Evolutionary conservation across 2,113 vertebrate species (phyloP).

Genomic region (Onychostruthus taczanowskii): DNA sequence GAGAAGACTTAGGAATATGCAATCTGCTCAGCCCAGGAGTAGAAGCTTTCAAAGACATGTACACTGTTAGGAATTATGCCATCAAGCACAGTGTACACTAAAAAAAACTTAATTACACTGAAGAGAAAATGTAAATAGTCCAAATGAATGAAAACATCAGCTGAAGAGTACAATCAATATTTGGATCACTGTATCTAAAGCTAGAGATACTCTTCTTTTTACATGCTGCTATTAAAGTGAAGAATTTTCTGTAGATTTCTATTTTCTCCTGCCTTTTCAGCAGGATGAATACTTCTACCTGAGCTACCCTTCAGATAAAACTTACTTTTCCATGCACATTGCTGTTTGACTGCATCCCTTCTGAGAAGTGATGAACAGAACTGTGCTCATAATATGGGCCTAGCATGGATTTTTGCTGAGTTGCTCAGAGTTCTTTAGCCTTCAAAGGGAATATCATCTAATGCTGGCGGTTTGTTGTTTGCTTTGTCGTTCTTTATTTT

Average conservation of each 20-base stretch:
- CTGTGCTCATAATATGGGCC: accelerated
- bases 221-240: background rate
- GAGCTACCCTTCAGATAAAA: background rate
- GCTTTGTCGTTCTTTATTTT: background rate
- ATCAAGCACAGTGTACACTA: background rate
- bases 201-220: background rate
- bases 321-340: background rate
- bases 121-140: background rate
- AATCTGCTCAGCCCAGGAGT: background rate
- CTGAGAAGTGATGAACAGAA: background rate
- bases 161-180: background rate
- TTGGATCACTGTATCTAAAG: background rate
- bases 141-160: background rate
- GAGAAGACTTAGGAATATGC: background rate
- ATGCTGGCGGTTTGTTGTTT: background rate
- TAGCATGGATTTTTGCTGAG: background rate
- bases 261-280: background rate
- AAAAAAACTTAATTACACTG: background rate
- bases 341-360: background rate
- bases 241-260: background rate
- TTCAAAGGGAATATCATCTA: background rate
- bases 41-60: background rate
- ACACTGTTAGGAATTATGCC: background rate
- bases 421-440: background rate
- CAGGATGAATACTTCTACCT: background rate